Percentiles rank a stretch among this genome's conserved stretches.
These are phyloP conservation scores for Calliopsis andreniformis DNA, from an alignment of 1,140 invertebrate species.

Conservation along the genomic window DNA sequence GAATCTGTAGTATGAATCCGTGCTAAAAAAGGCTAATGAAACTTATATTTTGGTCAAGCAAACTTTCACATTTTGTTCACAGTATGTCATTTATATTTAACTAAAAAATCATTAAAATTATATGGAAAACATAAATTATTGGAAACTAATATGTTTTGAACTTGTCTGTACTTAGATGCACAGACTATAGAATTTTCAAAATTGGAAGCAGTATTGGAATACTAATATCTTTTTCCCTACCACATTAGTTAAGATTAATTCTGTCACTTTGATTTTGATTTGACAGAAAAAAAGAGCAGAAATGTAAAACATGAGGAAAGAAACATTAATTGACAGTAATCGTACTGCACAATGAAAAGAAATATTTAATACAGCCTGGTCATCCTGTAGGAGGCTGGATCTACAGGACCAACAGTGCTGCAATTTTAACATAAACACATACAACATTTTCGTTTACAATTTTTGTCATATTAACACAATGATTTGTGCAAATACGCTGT, in stretches of 20 bases:
- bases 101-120: not conserved
- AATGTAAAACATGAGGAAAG: not conserved
- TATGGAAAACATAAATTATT: constrained; percentile 2
- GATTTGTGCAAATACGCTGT: constrained; percentile 27
- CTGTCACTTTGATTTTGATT: not conserved
- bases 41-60: constrained; percentile 62
- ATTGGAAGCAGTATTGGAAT: not conserved
- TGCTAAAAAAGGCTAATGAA: constrained; percentile 72
- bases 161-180: not conserved
- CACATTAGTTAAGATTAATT: too few relatives aligned
- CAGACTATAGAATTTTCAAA: not conserved
- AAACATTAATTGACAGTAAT: constrained; percentile 25
- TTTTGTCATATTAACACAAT: constrained; percentile 1
- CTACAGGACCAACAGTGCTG: constrained; percentile 7
- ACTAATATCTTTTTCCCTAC: not conserved
- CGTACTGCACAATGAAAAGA: constrained; percentile 37
- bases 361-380: constrained; percentile 1
- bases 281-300: not conserved
- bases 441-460: not conserved
- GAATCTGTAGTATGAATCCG: constrained; percentile 76
- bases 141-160: constrained; percentile 10
- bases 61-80: constrained; percentile 54
- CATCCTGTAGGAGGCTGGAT: constrained; percentile 22
- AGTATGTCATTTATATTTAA: constrained; percentile 35
- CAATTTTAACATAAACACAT: constrained; percentile 17